Evolutionary conservation across 2,797 vertebrate species (phyloP).

Genomic region (Cirrhinus mrigala): DNA sequence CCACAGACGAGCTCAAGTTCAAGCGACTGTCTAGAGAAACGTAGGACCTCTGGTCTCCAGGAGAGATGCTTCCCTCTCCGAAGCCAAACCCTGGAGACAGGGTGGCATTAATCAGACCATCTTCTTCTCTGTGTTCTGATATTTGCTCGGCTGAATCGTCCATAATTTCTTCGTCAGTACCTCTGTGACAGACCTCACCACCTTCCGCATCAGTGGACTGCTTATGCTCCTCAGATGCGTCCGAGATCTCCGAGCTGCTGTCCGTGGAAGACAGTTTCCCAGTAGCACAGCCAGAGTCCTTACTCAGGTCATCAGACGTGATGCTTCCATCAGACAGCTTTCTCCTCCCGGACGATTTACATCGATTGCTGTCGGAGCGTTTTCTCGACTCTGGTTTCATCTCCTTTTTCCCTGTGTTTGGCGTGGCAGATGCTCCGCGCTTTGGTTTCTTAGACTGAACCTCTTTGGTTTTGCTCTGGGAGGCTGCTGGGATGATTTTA

Average conservation of each 20-base stretch:
- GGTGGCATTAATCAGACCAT: slow-evolving; percentile 53
- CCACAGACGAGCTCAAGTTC: slow-evolving; percentile 80
- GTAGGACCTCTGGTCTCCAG: slow-evolving; percentile 72
- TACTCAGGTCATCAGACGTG: slow-evolving; percentile 76
- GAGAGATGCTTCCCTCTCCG: slow-evolving; percentile 63
- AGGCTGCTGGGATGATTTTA: slow-evolving; percentile 79
- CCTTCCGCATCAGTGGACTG: slow-evolving; percentile 76
- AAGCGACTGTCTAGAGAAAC: slow-evolving; percentile 80
- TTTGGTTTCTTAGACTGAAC: slow-evolving; percentile 69
- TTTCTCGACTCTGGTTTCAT: slow-evolving; percentile 69
- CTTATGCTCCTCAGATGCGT: slow-evolving; percentile 79
- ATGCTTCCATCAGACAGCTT: slow-evolving; percentile 75
- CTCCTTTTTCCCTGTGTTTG: slow-evolving; percentile 67
- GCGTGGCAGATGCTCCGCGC: slow-evolving; percentile 63
- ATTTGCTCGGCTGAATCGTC: slow-evolving; percentile 58
- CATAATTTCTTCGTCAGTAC: slow-evolving; percentile 65
- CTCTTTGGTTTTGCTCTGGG: slow-evolving; percentile 77
- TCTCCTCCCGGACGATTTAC: slow-evolving; percentile 68
- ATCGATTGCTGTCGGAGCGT: slow-evolving; percentile 68
- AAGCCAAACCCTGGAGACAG: slow-evolving; percentile 52
- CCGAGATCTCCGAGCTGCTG: slow-evolving; percentile 87
- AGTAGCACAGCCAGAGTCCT: slow-evolving; percentile 75
- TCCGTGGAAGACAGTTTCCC: slow-evolving; percentile 82
- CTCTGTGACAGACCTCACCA: slow-evolving; percentile 68
- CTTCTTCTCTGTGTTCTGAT: slow-evolving; percentile 52